Base-by-base conservation (phyloP, 2,888 invertebrate genomes). In the Orgyia antiqua region DNA sequence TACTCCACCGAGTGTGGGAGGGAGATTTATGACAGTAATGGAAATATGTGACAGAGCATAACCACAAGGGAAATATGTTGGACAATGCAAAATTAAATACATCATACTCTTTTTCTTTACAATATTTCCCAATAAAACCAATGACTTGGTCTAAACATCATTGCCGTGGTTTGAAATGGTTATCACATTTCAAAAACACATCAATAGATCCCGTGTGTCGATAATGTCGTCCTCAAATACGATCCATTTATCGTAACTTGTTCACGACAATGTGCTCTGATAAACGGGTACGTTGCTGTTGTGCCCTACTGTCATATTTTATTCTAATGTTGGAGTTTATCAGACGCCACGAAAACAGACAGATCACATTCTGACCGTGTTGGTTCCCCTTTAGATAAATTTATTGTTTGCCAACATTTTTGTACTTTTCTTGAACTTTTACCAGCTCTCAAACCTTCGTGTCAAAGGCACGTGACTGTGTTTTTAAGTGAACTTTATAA, bases 21-120 rank as follows among this genome's bases (percentile, higher is more conserved):
- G 45, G 51, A 53, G 62, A 73, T 68, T 67, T 77, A 73, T 77
- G 72, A 72, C 70, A 62, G 61, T 72, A 71, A 76, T 77, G 67
- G 65, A 66, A 67, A 69, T 60, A 68, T 63, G 60, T 69, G 72
- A 69, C 71, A 57, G 46, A n/a, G n/a, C 46, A 40, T 52, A 59
- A 58, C 57, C 60, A 42, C 63, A 52, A 47, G 63, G 61, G 62
- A 66, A 65, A 65, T 65, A 59, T 38, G 29, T 43, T 43, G 55
- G 40, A 45, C 39, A 29, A 24, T 38, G 33, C 41, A n/a, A 47
- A 47, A 51, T 49, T 49, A 51, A 50, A 39, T 39, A 38, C 32
- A 31, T 27, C 13, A 24, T 21, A 29, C 25, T 43, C 39, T 43
- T n/a, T n/a, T n/a, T n/a, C n/a, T n/a, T n/a, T n/a, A n/a, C n/a